Base-by-base conservation (phyloP, 1,140 invertebrate species). In the Cydia pomonella region DNA sequence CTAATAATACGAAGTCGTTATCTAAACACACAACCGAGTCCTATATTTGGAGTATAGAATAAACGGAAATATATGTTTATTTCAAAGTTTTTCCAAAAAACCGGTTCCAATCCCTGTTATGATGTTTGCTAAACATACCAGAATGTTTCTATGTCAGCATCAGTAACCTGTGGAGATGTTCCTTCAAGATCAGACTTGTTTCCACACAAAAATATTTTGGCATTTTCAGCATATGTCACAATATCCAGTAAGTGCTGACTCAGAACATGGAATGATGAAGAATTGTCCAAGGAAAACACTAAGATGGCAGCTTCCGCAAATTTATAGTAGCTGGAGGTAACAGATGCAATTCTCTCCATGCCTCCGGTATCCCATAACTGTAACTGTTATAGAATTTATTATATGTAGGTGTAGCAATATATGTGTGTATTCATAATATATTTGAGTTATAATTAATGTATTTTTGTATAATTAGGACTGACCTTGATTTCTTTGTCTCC, bases 361-460 rank as follows among this genome's bases (percentile, higher is more conserved):
- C 97, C 97, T 82, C 97, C 97, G 62, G 97, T 98, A 84, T 98
- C 97, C 97, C 97, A 98, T 81, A 98, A 91, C 94, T 98, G 97
- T 59, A 98, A 92, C 97, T 98, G 47, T 50, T n/a, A 18, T 0
- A n/a, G 12, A 50, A 50, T 16, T 16, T 0, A 3, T 47, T 16
- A 7, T 69, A 47, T 44, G 18, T 75, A 59, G 76, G 86, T 89
- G 91, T 62, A 10, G 27, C 73, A 72, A 66, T 23, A 33, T 33
- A 62, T 50, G 44, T 41, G 74, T 53, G 33, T 38, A 38, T 38
- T 38, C 9, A 38, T 47, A 47, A 47, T 9, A n/a, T 0, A 47
- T 47, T 12, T 47, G 0, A 23, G 23, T 23, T 18, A 23, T 50
- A n/a, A 18, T 50, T 18, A 18, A 18, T 50, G 0, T 6, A 18